Evolutionary conservation across 92 coral and sea anemone species (phyloP).

Genomic region (Desmophyllum pertusum): DNA sequence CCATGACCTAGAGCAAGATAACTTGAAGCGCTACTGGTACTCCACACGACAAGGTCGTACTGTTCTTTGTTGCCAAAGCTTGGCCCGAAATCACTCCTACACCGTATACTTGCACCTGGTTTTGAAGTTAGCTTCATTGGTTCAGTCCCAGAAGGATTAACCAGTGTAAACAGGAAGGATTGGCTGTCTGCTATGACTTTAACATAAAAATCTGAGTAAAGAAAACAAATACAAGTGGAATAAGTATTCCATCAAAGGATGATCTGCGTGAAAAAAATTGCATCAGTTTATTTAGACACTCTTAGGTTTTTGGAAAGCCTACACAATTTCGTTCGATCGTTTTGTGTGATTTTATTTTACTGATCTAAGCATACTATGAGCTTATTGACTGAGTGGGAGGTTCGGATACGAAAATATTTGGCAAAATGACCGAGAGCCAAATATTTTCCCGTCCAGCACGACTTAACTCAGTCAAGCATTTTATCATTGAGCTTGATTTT

Average conservation of each 20-base stretch:
- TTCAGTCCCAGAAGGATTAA: slow-evolving; percentile 22
- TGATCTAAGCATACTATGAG: too few species aligned
- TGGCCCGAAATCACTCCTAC: slow-evolving; percentile 17
- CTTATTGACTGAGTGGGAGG: too few species aligned
- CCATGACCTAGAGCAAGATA: neutral
- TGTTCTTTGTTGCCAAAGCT: neutral
- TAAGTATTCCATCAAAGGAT: neutral
- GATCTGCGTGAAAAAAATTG: too few species aligned
- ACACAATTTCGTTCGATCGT: neutral
- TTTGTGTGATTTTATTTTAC: neutral
- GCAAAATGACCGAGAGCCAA: too few species aligned
- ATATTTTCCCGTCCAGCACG: too few species aligned
- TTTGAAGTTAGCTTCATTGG: slow-evolving; percentile 23
- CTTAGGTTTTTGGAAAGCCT: too few species aligned
- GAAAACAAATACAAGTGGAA: neutral
- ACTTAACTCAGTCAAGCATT: too few species aligned
- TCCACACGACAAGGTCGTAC: neutral
- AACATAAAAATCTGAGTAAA: neutral
- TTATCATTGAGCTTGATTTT: too few species aligned
- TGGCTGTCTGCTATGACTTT: neutral
- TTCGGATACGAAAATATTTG: too few species aligned
- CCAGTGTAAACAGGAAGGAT: slow-evolving; percentile 51
- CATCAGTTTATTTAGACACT: too few species aligned
- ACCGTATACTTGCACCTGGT: slow-evolving; percentile 31
- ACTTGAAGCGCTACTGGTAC: too few species aligned